Evolutionary conservation across 2,888 invertebrate genomes (phyloP).

Genomic region (Opisthograptis luteolata): DNA sequence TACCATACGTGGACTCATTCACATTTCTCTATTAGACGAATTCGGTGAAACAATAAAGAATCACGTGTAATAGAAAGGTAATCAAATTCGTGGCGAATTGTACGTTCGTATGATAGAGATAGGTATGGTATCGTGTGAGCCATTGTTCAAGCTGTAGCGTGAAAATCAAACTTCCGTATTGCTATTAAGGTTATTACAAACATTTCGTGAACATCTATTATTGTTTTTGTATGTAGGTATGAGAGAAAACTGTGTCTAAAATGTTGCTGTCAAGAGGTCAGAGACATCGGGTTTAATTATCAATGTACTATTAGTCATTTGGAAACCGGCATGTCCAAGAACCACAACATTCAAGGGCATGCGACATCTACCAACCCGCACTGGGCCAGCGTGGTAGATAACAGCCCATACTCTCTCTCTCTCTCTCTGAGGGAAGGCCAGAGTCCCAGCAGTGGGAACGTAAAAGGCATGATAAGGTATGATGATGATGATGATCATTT

Average conservation of each 20-base stretch:
- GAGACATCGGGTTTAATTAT: neutral
- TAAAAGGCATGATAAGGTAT: too few species aligned
- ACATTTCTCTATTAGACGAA: constrained; percentile 50
- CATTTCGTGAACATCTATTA: constrained; percentile 58
- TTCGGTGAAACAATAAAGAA: constrained; percentile 43
- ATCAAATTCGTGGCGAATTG: constrained; percentile 56
- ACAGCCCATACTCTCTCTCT: too few species aligned
- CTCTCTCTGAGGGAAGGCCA: too few species aligned
- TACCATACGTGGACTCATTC: constrained; percentile 70
- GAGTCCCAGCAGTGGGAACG: too few species aligned
- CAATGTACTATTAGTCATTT: neutral
- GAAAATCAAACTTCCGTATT: constrained; percentile 70
- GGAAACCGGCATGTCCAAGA: too few species aligned
- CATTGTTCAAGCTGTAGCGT: constrained; percentile 61
- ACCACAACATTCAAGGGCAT: too few species aligned
- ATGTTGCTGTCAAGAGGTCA: constrained; percentile 34
- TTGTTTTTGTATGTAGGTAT: constrained; percentile 43
- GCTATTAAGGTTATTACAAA: constrained; percentile 59
- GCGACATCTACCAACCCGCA: too few species aligned
- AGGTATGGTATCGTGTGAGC: constrained; percentile 47
- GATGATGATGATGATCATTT: too few species aligned
- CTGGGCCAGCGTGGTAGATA: too few species aligned
- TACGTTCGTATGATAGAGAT: constrained; percentile 32
- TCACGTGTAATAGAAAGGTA: constrained; percentile 58
- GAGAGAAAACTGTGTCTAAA: constrained; percentile 18